Conservation (phyloP, 2,113 vertebrate genomes). For the Psammodynastes pulverulentus region DNA sequence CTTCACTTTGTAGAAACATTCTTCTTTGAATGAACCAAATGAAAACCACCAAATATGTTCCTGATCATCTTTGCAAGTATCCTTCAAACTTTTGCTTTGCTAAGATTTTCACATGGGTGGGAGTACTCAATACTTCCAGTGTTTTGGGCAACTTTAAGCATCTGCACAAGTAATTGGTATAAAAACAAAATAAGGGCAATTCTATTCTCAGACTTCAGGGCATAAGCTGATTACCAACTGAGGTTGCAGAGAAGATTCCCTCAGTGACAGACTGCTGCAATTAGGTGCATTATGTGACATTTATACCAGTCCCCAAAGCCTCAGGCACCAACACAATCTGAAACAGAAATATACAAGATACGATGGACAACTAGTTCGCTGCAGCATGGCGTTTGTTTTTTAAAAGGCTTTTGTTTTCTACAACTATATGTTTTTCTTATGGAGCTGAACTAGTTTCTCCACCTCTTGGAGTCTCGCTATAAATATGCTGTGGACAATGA, state of each 20-base stretch:
- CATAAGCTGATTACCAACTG: conserved; percentile 66
- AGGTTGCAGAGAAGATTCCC: conserved; percentile 58
- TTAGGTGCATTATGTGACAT: conserved; percentile 54
- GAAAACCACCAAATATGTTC: conserved; percentile 54
- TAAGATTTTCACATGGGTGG: conserved; percentile 44
- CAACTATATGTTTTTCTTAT: conserved; percentile 47
- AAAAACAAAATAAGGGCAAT: conserved; percentile 64
- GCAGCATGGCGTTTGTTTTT: conserved; percentile 41
- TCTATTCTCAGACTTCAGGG: conserved; percentile 68
- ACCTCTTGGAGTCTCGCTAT: conserved; percentile 60
- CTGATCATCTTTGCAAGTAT: conserved; percentile 58
- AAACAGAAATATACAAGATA: conserved; percentile 46
- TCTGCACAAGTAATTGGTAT: conserved; percentile 58
- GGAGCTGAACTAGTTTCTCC: conserved; percentile 47
- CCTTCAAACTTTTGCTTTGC: conserved; percentile 39
- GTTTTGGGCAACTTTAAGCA: conserved; percentile 62
- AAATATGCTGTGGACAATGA: conserved; percentile 66
- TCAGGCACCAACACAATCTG: conserved; percentile 47
- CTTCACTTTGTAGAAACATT: conserved; percentile 42
- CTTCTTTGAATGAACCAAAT: conserved; percentile 53
- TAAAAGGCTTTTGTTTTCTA: conserved; percentile 45
- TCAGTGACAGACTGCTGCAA: conserved; percentile 58
- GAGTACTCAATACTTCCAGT: conserved; percentile 60
- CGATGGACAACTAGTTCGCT: conserved; percentile 54
- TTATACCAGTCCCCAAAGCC: conserved; percentile 51